A percentile compares a stretch with the other conserved stretches of the same genome.
phyloP scores from a whole-genome alignment of 2,113 vertebrate genomes.

The Apteryx owenii region DNA sequence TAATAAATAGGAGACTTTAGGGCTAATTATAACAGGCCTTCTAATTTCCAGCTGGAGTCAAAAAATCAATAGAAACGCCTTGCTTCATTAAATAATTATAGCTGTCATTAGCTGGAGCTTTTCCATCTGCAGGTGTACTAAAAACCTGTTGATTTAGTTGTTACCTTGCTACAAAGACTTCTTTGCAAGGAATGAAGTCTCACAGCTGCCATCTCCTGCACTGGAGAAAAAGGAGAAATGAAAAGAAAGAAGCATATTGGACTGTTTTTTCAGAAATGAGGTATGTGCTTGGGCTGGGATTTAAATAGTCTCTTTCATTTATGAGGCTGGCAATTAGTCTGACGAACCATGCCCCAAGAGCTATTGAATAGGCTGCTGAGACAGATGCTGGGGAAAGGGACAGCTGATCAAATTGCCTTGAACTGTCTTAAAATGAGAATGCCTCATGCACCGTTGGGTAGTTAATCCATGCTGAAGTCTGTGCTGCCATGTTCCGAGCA shows the following conservation, averaged over 20 bases:
- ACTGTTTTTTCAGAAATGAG: neutral
- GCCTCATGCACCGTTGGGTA: neutral
- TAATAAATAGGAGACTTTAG: slow-evolving; percentile 31
- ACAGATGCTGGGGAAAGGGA: neutral
- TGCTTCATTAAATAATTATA: slow-evolving; percentile 60
- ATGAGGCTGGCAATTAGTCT: neutral
- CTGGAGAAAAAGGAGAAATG: neutral
- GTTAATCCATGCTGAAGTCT: neutral
- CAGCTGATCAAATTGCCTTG: neutral
- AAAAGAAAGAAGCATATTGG: neutral
- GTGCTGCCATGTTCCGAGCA: neutral
- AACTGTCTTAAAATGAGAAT: neutral
- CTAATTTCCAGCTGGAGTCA: slow-evolving; percentile 48
- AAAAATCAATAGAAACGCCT: slow-evolving; percentile 56
- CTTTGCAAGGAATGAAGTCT: neutral
- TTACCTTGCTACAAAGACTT: neutral
- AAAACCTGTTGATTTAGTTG: neutral
- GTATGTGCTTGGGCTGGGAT: neutral
- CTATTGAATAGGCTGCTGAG: neutral
- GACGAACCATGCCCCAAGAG: neutral
- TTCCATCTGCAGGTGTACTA: neutral
- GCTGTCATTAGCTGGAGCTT: slow-evolving; percentile 5
- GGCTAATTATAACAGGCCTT: slow-evolving; percentile 51
- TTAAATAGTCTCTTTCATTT: neutral
- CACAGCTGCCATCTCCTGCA: neutral